Conservation (phyloP, 64 coral and sea anemone genomes). For the Stylophora pistillata region DNA sequence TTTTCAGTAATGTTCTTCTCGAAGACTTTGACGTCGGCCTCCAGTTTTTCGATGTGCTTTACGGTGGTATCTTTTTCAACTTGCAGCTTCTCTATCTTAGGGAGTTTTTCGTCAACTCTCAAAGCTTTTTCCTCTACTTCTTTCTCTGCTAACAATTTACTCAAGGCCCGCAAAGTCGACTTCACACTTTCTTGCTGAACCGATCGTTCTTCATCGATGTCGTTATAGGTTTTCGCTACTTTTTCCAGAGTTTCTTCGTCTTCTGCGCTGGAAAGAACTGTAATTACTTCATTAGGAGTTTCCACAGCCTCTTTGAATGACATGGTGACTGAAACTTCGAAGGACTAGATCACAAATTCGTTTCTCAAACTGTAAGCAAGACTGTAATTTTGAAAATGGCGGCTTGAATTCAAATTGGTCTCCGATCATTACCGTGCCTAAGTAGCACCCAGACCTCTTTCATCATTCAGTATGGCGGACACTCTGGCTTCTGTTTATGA, state of each 20-base stretch:
- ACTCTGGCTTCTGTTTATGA: background rate
- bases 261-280: constrained; percentile 81
- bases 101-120: constrained; percentile 16
- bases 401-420: background rate
- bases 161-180: constrained; percentile 31
- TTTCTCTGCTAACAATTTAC: constrained; percentile 1
- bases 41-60: constrained; percentile 64
- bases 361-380: background rate
- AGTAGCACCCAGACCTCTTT: constrained; percentile 1
- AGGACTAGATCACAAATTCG: background rate
- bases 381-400: constrained; percentile 22
- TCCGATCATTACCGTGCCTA: background rate
- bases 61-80: constrained; percentile 48
- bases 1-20: constrained; percentile 3
- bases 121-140: constrained; percentile 1
- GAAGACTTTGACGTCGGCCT: constrained; percentile 47
- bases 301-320: constrained; percentile 36
- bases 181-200: constrained; percentile 53
- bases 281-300: constrained; percentile 68
- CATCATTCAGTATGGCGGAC: constrained; percentile 15
- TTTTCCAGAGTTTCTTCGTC: constrained; percentile 77
- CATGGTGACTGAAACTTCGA: constrained; percentile 4
- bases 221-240: constrained; percentile 19
- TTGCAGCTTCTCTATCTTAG: constrained; percentile 20
- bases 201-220: constrained; percentile 4